Base-by-base conservation (phyloP, 2,113 vertebrate species). In the Prochilodus magdalenae region DNA sequence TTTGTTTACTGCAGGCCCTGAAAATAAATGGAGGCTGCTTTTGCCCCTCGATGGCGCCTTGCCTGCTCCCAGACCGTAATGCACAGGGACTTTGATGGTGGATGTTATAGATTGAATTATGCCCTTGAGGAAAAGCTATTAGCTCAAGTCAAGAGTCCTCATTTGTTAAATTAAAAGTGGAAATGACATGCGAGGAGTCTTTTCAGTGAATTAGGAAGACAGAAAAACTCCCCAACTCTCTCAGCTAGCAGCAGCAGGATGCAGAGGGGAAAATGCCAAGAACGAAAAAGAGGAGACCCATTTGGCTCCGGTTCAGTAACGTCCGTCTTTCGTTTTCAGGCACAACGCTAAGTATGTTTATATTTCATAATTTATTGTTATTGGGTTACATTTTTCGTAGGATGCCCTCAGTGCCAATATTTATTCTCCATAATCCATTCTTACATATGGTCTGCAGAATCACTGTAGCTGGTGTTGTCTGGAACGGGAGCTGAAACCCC, bases 121-220 rank as follows among this genome's bases (percentile, higher is more conserved):
- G 92, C 85, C 91, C 92, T 92, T 89, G 92, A 93, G 93, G 92
- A 93, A 93, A 93, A 94, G 92, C 92, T 92, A 94, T 94, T 94
- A 93, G 92, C 91, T 90, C 89, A 87, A 77, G 92, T 92, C 90
- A 92, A 91, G 90, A 91, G 91, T 87, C 89, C 85, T 93, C 93
- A 90, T 93, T 93, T 93, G 92, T 90, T 91, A 93, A 95, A 93
- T 93, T 92, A 93, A 93, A 94, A 93, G 91, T 94, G 92, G 93
- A 94, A 93, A 94, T 93, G 92, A 92, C 93, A 93, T 92, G 90
- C 82, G 89, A 92, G 93, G 89, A 87, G 91, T 91, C 92, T 91
- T 90, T 91, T 94, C 89, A 90, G 87, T 91, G 90, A 91, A 93
- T 93, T 94, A 90, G 92, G 89, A 85, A 88, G 88, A 83, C 87